Evolutionary conservation across 2,888 invertebrate genomes (phyloP).

Genomic region (Malacosoma neustria): DNA sequence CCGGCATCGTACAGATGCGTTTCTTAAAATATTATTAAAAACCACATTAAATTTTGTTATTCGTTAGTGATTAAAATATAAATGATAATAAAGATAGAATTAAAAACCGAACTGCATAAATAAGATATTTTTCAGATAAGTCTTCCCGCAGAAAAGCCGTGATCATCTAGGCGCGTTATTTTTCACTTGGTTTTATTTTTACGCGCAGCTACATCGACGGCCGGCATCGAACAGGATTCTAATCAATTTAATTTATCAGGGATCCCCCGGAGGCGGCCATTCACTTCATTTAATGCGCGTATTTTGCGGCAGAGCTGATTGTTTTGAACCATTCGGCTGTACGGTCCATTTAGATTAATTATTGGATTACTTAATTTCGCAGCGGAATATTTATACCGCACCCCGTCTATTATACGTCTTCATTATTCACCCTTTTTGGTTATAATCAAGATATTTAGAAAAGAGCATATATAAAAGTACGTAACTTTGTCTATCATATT

Average conservation of each 20-base stretch:
- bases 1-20: no score
- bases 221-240: conserved; percentile 68
- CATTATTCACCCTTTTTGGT: not conserved
- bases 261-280: conserved; percentile 71
- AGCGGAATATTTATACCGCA: conserved; percentile 40
- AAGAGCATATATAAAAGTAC: no score
- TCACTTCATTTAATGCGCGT: conserved; percentile 76
- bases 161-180: conserved; percentile 47
- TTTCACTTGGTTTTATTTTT: conserved; percentile 68
- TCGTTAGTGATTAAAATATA: no score
- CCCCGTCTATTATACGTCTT: conserved; percentile 3
- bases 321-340: conserved; percentile 74
- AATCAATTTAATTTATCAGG: conserved; percentile 76
- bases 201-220: conserved; percentile 56
- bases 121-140: conserved; percentile 29
- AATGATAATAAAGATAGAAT: no score
- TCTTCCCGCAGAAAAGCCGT: conserved; percentile 33
- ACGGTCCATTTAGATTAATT: conserved; percentile 75
- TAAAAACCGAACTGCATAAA: conserved; percentile 5
- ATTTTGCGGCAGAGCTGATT: conserved; percentile 73
- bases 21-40: no score
- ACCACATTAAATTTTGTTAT: no score
- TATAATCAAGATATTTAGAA: no score
- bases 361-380: conserved; percentile 73
- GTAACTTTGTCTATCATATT: no score